Base-by-base conservation (phyloP, 2,888 invertebrate species). In the Erpobdella octoculata region DNA sequence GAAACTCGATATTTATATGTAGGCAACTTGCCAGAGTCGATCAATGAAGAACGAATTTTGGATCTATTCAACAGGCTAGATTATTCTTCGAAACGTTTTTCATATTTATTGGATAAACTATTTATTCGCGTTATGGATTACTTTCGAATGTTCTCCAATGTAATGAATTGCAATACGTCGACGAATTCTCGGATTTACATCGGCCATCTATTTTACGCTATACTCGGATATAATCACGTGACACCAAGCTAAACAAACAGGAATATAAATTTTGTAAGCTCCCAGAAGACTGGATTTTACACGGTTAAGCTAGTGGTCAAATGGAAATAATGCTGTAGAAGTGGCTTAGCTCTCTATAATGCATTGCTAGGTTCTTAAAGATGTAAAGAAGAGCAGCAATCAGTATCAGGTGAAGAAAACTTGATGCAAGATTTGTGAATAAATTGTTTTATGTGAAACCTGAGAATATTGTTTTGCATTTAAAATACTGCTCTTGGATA, bases 1-100 rank as follows among this genome's bases (percentile, higher is more conserved):
- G 94, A 95, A 93, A 94, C 94, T 89, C 92, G 95, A 89, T 94
- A 96, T 89, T 91, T 96, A 89, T 94, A 94, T 93, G 93, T 96
- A 90, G 95, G 94, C 90, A 95, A 94, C 90, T 91, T 96, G 90
- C 94, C 95, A 90, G 94, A 94, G 89, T 93, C 92, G 89, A 91
- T 93, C 88, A 91, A 92, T 85, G 93, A 94, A 88, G 93, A 93
- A 86, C 90, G 91, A 86, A 92, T 94, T 88, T 89, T 91, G 88
- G 93, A 93, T 87, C 91, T 92, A 88, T 94, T 95, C 88, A 92
- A 93, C 91, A 72, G 77, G 77, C 76, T 74, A 75, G 75, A 72
- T 58, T 41, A 48, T 28, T 38, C 35, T 25, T 41, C 31, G 33
- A 62, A n/a, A 62, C 53, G 53, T 53, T 53, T 53, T 53, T 53